Evolutionary conservation across 2,888 invertebrate species (phyloP), one percentile per base, ranked within the genome.

Genomic region (Pseudococcus viburni): DNA sequence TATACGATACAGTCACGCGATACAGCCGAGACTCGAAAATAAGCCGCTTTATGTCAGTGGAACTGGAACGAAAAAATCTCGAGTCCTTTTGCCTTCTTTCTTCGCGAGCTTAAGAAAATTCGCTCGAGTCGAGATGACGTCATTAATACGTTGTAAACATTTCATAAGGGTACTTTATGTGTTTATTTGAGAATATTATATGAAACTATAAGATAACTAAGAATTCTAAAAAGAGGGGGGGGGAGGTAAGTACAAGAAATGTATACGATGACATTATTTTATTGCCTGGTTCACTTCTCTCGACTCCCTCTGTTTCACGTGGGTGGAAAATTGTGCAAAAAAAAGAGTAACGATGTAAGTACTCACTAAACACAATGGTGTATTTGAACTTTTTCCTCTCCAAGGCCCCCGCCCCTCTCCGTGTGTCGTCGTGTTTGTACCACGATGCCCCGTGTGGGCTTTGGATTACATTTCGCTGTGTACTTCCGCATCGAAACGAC

Each of bases 11-110:
- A 22, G 22, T 64, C 64, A 64, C 64, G 64, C 64, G 64, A 64
- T 64, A 55, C n/a, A 12, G 48, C 55, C 17, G 55, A 64, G 64
- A 64, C 64, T 64, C 22, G 22, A 22, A 64, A 64, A 64, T 64
- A 64, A 64, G 64, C 64, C 64, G 64, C 64, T 64, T 64, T 64
- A 22, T 64, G 64, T 64, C 64, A 64, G 19, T 22, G 9, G 64
- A 64, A 64, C 64, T 64, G 11, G 64, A 64, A 64, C 64, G 22
- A 64, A 64, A 64, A 19, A n/a, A n/a, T 19, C 22, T 64, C 22
- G n/a, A n/a, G 55, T 64, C 64, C 11, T 22, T 6, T 64, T 8
- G 9, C 42, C 42, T 42, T 42, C 3, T 8, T 59, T 59, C 59
- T 59, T 59, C 59, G 19, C 5, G 15, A 17, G 17, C 59, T n/a